phyloP scores from a whole-genome alignment of 2,113 vertebrate species.

The Corvus moneduloides region DNA sequence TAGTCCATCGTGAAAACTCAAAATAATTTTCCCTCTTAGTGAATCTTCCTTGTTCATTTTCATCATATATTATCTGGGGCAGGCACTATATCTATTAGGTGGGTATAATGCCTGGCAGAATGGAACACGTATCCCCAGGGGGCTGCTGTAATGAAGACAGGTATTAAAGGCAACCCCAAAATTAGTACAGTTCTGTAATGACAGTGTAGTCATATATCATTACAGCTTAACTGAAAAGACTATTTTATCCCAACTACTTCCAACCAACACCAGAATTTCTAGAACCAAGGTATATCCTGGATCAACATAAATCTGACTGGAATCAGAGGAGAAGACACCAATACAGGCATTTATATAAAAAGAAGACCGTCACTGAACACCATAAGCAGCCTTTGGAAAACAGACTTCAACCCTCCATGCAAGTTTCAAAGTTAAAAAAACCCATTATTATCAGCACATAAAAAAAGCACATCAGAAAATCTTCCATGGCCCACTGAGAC shows the following conservation, averaged over 20 bases:
- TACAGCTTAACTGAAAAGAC: not conserved
- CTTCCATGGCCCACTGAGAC: not conserved
- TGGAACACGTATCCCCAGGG: accelerated
- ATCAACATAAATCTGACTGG: not conserved
- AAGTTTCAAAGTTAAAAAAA: not conserved
- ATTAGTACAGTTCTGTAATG: not conserved
- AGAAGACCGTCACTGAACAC: not conserved
- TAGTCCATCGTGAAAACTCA: not conserved
- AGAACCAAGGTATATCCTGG: not conserved
- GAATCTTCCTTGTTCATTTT: not conserved
- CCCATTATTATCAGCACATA: not conserved
- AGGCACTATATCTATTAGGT: not conserved
- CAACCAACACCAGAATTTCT: not conserved
- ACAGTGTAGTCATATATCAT: not conserved
- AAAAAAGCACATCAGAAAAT: not conserved
- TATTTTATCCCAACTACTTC: not conserved
- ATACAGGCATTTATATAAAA: not conserved
- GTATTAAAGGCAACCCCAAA: not conserved
- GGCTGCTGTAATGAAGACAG: not conserved
- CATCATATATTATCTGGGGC: not conserved
- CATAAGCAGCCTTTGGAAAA: not conserved
- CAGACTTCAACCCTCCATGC: not conserved
- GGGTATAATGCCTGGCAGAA: not conserved
- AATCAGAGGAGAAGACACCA: not conserved
- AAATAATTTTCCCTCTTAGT: not conserved